These are phyloP conservation scores for Dasypogon diadema DNA, from an alignment of 2,888 invertebrate species.

Conservation along the genomic window DNA sequence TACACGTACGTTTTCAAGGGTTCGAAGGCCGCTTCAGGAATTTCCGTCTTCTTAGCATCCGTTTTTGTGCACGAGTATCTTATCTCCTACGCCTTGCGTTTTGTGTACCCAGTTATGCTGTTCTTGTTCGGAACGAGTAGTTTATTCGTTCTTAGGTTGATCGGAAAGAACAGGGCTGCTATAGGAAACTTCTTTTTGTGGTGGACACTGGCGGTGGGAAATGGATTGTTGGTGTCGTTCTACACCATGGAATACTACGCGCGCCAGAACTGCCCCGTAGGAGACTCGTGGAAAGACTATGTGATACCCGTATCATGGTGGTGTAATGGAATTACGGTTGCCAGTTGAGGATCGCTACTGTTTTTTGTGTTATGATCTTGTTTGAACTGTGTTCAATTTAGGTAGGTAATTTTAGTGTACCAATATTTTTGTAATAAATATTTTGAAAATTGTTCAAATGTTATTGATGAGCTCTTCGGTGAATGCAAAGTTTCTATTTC, in stretches of 20 bases:
- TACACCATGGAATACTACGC: slow-evolving; percentile 82
- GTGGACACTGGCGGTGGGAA: slow-evolving; percentile 83
- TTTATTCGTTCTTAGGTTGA: slow-evolving; percentile 71
- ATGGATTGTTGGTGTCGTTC: slow-evolving; percentile 74
- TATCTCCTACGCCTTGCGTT: slow-evolving; percentile 80
- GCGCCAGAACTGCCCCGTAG: slow-evolving; percentile 62
- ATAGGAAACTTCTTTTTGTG: slow-evolving; percentile 87
- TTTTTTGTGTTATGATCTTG: too few species aligned
- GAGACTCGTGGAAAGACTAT: slow-evolving; percentile 65
- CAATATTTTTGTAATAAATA: too few species aligned
- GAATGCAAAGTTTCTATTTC: too few species aligned
- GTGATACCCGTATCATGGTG: slow-evolving; percentile 71
- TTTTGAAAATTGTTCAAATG: too few species aligned
- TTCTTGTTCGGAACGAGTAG: slow-evolving; percentile 81
- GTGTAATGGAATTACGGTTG: slow-evolving; percentile 61
- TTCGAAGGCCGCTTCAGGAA: slow-evolving; percentile 71
- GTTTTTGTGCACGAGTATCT: slow-evolving; percentile 91
- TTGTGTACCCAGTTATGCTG: slow-evolving; percentile 90
- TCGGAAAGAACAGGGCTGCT: slow-evolving; percentile 69
- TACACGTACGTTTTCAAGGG: slow-evolving; percentile 68
- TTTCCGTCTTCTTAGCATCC: slow-evolving; percentile 82
- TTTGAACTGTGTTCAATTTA: too few species aligned
- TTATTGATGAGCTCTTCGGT: too few species aligned
- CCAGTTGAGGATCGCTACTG: neutral
- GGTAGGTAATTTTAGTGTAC: too few species aligned